These are phyloP conservation scores for Trachelus tabidus DNA, from an alignment of 2,888 invertebrate species.

Conservation along the genomic window DNA sequence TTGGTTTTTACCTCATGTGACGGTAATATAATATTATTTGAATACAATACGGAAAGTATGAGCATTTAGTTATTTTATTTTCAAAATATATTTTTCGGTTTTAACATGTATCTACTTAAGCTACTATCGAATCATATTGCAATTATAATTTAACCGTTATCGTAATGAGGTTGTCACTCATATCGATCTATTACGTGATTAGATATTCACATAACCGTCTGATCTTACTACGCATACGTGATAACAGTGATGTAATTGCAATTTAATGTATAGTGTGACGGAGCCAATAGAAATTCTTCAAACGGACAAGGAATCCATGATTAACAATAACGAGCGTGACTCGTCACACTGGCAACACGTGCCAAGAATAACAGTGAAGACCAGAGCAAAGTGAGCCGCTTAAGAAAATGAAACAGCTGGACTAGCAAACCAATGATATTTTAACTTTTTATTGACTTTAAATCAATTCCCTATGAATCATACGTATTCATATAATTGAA, in stretches of 20 bases:
- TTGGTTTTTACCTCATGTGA: not conserved
- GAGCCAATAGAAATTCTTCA: not conserved
- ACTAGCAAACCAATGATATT: not conserved
- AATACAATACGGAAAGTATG: not conserved
- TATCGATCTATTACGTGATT: not conserved
- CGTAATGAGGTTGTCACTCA: not conserved
- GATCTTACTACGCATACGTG: not conserved
- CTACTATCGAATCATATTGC: too few relatives aligned
- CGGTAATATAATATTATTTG: not conserved
- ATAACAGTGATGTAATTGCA: not conserved
- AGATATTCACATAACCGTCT: not conserved
- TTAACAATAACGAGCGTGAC: not conserved
- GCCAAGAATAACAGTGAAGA: not conserved
- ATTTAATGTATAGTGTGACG: not conserved
- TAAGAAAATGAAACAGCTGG: not conserved
- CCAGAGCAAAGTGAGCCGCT: not conserved
- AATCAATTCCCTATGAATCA: not conserved
- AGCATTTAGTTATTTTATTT: not conserved
- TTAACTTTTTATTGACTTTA: not conserved
- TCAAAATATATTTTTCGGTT: not conserved
- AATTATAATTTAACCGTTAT: not conserved
- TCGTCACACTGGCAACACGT: not conserved
- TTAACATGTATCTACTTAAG: not conserved
- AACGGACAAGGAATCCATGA: not conserved
- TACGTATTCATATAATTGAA: not conserved